Evolutionary conservation across 1,140 invertebrate species (phyloP).

Genomic region (Lanistes nyassanus): DNA sequence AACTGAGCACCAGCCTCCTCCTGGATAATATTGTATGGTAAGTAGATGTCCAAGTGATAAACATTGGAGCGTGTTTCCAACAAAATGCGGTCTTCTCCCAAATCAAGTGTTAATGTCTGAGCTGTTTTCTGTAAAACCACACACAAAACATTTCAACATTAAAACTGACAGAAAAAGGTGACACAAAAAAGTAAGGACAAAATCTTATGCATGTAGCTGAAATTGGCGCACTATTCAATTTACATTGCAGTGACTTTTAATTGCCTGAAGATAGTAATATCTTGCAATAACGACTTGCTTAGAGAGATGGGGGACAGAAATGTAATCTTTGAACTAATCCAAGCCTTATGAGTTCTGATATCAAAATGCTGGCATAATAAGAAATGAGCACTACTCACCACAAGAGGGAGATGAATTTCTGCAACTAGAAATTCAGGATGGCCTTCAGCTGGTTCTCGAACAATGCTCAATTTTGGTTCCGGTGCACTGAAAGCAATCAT

Average conservation of each 20-base stretch:
- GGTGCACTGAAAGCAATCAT: conserved; percentile 47
- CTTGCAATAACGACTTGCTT: neutral
- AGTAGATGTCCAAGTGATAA: conserved; percentile 76
- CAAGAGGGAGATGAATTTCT: conserved; percentile 71
- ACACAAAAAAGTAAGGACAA: no score
- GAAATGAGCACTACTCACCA: conserved; percentile 54
- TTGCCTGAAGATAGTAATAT: neutral
- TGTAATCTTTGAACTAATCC: neutral
- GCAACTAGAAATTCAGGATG: conserved; percentile 65
- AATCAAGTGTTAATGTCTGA: conserved; percentile 73
- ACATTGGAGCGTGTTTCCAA: conserved; percentile 71
- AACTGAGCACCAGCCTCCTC: conserved; percentile 73
- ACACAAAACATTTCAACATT: conserved; percentile 13
- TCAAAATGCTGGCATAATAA: no score
- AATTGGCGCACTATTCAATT: neutral
- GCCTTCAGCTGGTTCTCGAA: conserved; percentile 63
- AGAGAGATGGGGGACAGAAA: neutral
- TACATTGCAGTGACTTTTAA: neutral
- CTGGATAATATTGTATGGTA: conserved; percentile 74
- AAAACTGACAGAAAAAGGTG: no score
- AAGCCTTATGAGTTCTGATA: no score
- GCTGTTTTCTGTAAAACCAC: conserved; percentile 69
- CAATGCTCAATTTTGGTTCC: conserved; percentile 60
- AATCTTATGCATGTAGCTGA: no score
- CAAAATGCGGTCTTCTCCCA: conserved; percentile 79